Percentiles rank a stretch among this genome's conserved stretches.
phyloP scores from a whole-genome alignment of 2,888 invertebrate genomes.

The Callyntrura sp. region DNA sequence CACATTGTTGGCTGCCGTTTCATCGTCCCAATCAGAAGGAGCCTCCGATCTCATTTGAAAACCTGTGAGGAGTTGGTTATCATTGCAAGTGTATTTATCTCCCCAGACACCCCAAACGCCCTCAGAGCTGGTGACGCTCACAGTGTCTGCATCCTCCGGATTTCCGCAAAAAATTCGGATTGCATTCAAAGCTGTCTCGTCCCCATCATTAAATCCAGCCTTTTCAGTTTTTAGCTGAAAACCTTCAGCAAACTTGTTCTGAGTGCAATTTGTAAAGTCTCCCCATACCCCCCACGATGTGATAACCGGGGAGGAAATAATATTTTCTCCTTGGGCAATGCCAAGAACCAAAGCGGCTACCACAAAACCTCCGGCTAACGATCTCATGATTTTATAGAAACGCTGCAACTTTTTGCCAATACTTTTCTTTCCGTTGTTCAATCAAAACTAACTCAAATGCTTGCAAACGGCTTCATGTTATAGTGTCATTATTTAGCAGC shows the following conservation, averaged over 20 bases:
- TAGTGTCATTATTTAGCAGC: too few relatives aligned
- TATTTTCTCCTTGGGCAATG: too few relatives aligned
- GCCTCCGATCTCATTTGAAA: constrained; percentile 34
- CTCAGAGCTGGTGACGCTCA: constrained; percentile 21
- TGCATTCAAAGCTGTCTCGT: constrained; percentile 55
- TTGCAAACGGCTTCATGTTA: too few relatives aligned
- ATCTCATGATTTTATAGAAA: too few relatives aligned
- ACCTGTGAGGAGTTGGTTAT: constrained; percentile 37
- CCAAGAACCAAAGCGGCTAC: too few relatives aligned
- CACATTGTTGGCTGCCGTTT: constrained; percentile 70
- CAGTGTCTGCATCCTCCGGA: constrained; percentile 9
- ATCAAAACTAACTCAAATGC: too few relatives aligned
- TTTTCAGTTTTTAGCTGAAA: constrained; percentile 72
- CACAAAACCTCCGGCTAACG: too few relatives aligned
- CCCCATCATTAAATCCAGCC: too few relatives aligned
- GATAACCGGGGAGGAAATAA: constrained; percentile 46
- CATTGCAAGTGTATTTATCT: constrained; percentile 57
- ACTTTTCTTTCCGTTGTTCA: too few relatives aligned
- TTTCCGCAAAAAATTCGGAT: constrained; percentile 70
- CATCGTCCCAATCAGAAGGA: constrained; percentile 28
- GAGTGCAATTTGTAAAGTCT: constrained; percentile 50
- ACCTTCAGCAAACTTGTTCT: constrained; percentile 49
- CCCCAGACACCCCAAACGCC: constrained; percentile 72
- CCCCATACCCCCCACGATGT: constrained; percentile 76
- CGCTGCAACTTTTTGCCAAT: too few relatives aligned